Evolutionary conservation across 2,888 invertebrate species (phyloP).

Genomic region (Plebejus anna): DNA sequence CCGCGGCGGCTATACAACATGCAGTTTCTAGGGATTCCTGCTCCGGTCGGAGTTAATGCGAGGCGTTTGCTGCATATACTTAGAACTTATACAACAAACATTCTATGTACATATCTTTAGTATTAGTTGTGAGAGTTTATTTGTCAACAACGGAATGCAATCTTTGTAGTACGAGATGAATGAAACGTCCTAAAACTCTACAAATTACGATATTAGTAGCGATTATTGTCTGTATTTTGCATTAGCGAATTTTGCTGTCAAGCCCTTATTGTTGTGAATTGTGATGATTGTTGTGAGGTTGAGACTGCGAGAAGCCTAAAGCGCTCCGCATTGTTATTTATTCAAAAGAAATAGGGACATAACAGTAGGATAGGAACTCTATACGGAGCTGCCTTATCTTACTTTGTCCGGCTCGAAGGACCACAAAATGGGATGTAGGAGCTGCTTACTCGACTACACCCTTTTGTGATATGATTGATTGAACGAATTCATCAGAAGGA

Average conservation of each 20-base stretch:
- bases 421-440: no score
- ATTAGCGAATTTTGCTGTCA: background rate
- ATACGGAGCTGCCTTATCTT: no score
- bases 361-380: no score
- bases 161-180: background rate
- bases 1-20: background rate
- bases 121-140: background rate
- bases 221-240: background rate
- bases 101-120: background rate
- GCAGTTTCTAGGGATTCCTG: constrained; percentile 21
- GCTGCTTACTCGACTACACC: no score
- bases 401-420: no score
- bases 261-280: no score
- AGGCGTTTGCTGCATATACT: constrained; percentile 16
- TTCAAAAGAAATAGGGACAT: no score
- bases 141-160: background rate
- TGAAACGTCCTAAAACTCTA: background rate
- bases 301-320: no score
- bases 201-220: background rate
- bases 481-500: no score
- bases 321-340: no score
- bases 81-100: background rate
- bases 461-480: no score
- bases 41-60: constrained; percentile 11
- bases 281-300: no score